Conservation (phyloP, 2,113 vertebrate species). For the Dipodomys spectabilis region DNA sequence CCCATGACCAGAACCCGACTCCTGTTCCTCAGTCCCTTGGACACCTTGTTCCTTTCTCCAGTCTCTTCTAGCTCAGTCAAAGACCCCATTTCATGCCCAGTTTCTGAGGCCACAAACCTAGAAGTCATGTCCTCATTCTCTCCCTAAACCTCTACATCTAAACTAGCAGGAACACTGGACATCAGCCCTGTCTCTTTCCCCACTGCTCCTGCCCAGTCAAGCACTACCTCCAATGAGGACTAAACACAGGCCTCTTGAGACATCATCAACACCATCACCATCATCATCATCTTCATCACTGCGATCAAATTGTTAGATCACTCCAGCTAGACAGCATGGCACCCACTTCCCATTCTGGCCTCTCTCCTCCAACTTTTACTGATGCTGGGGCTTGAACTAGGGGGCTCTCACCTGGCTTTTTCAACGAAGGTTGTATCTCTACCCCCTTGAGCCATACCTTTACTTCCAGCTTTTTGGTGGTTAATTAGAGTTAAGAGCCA, state of each 20-base stretch:
- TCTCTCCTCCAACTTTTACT: too few relatives aligned
- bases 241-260: background rate
- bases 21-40: background rate
- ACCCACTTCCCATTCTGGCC: too few relatives aligned
- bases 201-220: too few relatives aligned
- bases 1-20: background rate
- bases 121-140: background rate
- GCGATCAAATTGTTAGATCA: background rate
- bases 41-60: background rate
- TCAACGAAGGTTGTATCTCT: too few relatives aligned
- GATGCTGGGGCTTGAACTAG: too few relatives aligned
- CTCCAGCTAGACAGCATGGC: too few relatives aligned
- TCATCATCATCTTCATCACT: too few relatives aligned
- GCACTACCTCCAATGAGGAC: background rate
- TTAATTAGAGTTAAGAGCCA: too few relatives aligned
- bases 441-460: background rate
- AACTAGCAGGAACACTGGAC: background rate
- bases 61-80: background rate
- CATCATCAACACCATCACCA: too few relatives aligned
- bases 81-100: background rate
- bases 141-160: background rate
- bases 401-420: too few relatives aligned
- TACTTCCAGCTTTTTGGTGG: too few relatives aligned
- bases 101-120: background rate
- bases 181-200: background rate